These are phyloP conservation scores for Brachionus plicatilis DNA, from an alignment of 1,140 invertebrate genomes.

Conservation along the genomic window DNA sequence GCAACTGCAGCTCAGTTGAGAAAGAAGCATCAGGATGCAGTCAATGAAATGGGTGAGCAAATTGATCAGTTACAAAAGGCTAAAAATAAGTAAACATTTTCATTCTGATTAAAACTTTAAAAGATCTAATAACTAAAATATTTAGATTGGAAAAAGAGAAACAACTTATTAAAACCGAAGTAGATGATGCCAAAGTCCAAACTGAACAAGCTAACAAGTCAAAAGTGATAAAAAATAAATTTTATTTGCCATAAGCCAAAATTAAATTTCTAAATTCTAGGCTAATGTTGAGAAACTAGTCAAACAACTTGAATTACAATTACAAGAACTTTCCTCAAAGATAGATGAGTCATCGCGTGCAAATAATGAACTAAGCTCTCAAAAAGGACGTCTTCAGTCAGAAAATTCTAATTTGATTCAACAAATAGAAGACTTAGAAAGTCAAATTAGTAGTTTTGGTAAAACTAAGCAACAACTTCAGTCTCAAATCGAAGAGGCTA, in stretches of 20 bases:
- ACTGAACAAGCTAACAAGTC: conserved; percentile 83
- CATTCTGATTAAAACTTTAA: not conserved
- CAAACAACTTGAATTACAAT: conserved; percentile 86
- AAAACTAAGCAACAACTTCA: conserved; percentile 37
- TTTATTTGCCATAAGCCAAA: not conserved
- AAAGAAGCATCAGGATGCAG: conserved; percentile 99
- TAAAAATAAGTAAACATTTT: conserved; percentile 82
- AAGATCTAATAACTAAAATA: not conserved
- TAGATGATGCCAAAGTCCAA: conserved; percentile 79
- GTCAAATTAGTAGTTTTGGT: conserved; percentile 34
- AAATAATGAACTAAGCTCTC: conserved; percentile 24
- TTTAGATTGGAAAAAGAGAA: conserved; percentile 40
- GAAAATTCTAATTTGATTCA: conserved; percentile 30
- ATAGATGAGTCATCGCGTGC: conserved; percentile 65
- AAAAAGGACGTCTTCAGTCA: not conserved
- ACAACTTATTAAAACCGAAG: conserved; percentile 70
- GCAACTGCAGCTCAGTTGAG: conserved; percentile 84
- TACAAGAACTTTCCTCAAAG: conserved; percentile 88
- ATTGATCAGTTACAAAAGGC: conserved; percentile 98
- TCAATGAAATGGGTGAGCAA: conserved; percentile 92
- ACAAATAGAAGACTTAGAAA: conserved; percentile 40
- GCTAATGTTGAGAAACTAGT: conserved; percentile 91
- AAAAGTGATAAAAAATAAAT: conserved; percentile 67
- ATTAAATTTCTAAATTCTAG: conserved; percentile 56
- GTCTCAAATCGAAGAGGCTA: conserved; percentile 43